A percentile compares a stretch with the other conserved stretches of the same genome.
These are phyloP conservation scores for Choristoneura fumiferana DNA, from an alignment of 1,140 invertebrate genomes.

Conservation along the genomic window DNA sequence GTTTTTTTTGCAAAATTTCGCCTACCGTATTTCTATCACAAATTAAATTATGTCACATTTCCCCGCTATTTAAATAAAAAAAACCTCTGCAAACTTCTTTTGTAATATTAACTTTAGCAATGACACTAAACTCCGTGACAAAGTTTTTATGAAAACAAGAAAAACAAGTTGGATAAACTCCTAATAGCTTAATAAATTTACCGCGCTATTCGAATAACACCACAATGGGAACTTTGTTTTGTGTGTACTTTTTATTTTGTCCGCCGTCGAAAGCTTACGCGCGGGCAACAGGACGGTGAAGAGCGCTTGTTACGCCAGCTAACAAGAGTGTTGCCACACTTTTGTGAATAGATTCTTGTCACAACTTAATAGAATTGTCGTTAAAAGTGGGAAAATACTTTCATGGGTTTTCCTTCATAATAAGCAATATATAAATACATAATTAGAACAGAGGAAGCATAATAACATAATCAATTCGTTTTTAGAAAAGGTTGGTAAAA, in stretches of 20 bases:
- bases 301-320: slow-evolving; percentile 16
- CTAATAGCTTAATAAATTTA: not conserved
- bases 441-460: not conserved
- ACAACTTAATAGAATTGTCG: not conserved
- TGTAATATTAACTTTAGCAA: not conserved
- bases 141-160: not conserved
- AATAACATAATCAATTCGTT: too few relatives aligned
- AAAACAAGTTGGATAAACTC: not conserved
- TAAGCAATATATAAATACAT: not conserved
- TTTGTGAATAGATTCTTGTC: not conserved
- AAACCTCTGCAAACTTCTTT: not conserved
- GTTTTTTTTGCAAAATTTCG: too few relatives aligned
- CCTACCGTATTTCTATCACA: too few relatives aligned
- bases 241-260: not conserved
- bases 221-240: not conserved
- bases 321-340: not conserved
- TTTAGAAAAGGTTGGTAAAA: too few relatives aligned
- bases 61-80: too few relatives aligned
- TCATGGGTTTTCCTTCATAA: not conserved
- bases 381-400: not conserved
- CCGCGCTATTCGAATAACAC: not conserved
- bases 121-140: not conserved
- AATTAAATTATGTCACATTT: too few relatives aligned
- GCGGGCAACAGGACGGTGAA: not conserved
- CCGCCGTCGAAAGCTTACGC: not conserved